Base-by-base conservation (phyloP, 2,888 invertebrate species). In the Amphimallon solstitiale region DNA sequence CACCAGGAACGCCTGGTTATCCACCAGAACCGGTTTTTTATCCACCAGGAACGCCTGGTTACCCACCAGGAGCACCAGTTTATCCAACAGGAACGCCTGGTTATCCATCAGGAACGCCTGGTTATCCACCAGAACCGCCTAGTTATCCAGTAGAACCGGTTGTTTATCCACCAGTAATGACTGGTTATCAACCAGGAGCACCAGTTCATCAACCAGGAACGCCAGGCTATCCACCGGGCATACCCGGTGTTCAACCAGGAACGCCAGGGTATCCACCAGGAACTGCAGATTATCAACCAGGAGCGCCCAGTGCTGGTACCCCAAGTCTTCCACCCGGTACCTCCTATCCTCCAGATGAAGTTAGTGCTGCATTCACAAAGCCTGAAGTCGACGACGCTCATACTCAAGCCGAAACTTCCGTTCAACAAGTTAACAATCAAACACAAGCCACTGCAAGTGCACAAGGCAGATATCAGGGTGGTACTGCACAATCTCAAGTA, bases 401-500 rank as follows among this genome's bases (percentile, higher is more conserved):
- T 78, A 92, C 93, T 0, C 90, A 91, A 82, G 92, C 92, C 1
- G 87, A 88, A 80, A 88, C 89, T 63, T 88, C 87, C 61, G 87
- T 91, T 1, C 85, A 84, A 73, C 82, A 82, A 63, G 77, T 81
- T 7, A 76, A 79, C 51, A 87, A 87, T 69, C 91, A 90, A 66
- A 92, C 93, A 0, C 87, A 89, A 72, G 93, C 93, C 0, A 87
- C 87, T 68, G 93, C 93, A 1, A 87, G 89, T 62, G 90, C 94
- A 10, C 90, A 91, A 81, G 94, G 94, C 10, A 88, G 87, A 71
- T 91, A 88, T 75, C 88, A 88, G 23, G 89, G 90, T 68, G 93
- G 92, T 7, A 88, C 89, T 1, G 90, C 94, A 0, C 92, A 93
- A 80, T 92, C 94, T 0, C 91, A 93, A 82, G 93, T 94, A 0